Base-by-base conservation (phyloP, 2,888 invertebrate genomes). In the Sarcophaga variegata region DNA sequence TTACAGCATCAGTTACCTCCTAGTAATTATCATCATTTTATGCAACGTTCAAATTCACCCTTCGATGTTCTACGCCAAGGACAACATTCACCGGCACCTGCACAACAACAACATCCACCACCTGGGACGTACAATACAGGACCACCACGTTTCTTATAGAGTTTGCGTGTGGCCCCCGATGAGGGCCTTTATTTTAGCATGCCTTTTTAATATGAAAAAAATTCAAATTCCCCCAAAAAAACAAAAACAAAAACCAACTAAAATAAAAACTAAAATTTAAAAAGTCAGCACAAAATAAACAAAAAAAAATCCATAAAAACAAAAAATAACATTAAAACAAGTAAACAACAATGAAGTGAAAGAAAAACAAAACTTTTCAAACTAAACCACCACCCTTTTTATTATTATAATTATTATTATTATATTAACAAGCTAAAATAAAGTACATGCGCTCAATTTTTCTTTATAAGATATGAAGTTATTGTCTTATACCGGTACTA, bases 111-210 rank as follows among this genome's bases (percentile, higher is more conserved):
- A 81, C 91, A 91, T 83, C 90, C 90, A 63, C 92, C 92, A 87
- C 91, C 92, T 89, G 92, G 92, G 90, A 91, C 92, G 90, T 92
- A 92, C 89, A 93, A 93, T 91, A 92, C 93, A 87, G 93, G 92
- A 89, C 93, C 93, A 90, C 93, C 93, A 89, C 91, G 93, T 90
- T 93, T 92, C 91, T 93, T 93, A 93, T 93, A 93, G 93, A 93
- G 92, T 91, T 91, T 93, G 92, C 90, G 91, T 90, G 91, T 93
- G 91, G 93, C 92, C 92, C 92, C 92, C 90, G 93, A 93, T 89
- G 91, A 91, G 91, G 92, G 93, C 91, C 91, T 92, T 90, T 92
- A 93, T 92, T 93, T 93, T 91, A 93, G 92, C 91, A 93, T 92
- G 91, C 93, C 93, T 92, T 93, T 93, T 91, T 93, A 90, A 93